Conservation (phyloP, 2,888 invertebrate genomes). For the Pyrochroa serraticornis region DNA sequence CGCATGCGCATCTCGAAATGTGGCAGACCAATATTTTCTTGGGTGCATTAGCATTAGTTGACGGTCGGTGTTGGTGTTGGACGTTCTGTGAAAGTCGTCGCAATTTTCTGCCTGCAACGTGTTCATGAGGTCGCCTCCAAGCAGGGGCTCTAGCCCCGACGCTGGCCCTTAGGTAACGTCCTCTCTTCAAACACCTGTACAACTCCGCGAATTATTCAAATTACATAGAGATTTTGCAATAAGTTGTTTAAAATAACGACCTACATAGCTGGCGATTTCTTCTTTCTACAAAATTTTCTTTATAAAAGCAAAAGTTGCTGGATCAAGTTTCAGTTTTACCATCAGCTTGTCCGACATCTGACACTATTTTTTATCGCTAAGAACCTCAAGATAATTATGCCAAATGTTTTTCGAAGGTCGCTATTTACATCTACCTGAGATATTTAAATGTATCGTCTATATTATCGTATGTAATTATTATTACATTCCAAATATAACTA, state of each 20-base stretch:
- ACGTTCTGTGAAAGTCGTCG: slow-evolving; percentile 38
- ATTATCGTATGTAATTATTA: slow-evolving; percentile 4
- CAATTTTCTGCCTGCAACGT: slow-evolving; percentile 31
- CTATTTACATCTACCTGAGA: slow-evolving; percentile 13
- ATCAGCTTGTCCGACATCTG: too few species aligned
- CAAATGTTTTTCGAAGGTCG: slow-evolving; percentile 11
- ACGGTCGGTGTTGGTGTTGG: slow-evolving; percentile 33
- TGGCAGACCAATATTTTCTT: slow-evolving; percentile 18
- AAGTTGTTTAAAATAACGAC: too few species aligned
- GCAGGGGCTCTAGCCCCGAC: not conserved
- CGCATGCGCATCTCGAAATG: slow-evolving; percentile 24
- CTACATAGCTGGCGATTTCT: too few species aligned
- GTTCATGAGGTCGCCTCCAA: slow-evolving; percentile 21
- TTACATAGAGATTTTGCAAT: slow-evolving; percentile 17
- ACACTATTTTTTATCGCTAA: too few species aligned
- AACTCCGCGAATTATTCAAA: slow-evolving; percentile 1
- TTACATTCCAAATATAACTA: slow-evolving; percentile 19
- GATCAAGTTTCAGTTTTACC: too few species aligned
- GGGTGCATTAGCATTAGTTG: slow-evolving; percentile 32
- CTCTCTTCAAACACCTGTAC: not conserved
- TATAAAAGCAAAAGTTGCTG: too few species aligned
- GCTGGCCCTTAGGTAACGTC: not conserved
- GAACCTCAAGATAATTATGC: too few species aligned
- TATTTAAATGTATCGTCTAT: slow-evolving; percentile 15
- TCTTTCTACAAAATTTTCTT: too few species aligned